phyloP scores from a whole-genome alignment of 2,797 vertebrate genomes.

The Crypturellus tataupa region DNA sequence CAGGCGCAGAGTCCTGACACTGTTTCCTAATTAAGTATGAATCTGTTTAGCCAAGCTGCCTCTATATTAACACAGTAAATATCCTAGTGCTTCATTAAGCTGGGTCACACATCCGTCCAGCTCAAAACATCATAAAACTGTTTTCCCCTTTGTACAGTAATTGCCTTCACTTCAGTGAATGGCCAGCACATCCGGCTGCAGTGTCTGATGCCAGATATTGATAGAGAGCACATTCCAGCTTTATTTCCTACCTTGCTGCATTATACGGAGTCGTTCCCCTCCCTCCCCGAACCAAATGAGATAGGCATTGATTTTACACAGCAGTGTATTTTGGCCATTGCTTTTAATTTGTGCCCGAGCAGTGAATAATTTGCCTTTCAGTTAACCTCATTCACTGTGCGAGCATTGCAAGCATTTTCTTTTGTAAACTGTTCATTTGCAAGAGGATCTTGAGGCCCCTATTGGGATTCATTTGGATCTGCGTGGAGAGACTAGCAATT shows the following conservation, averaged over 20 bases:
- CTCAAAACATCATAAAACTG: slow-evolving; percentile 6
- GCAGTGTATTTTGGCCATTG: not conserved
- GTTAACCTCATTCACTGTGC: slow-evolving; percentile 39
- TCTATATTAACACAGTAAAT: slow-evolving; percentile 46
- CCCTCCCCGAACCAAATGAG: not conserved
- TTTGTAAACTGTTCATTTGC: slow-evolving; percentile 30
- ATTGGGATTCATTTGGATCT: slow-evolving; percentile 41
- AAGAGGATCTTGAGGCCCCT: slow-evolving; percentile 42
- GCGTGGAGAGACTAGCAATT: not conserved
- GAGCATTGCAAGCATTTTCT: slow-evolving; percentile 22
- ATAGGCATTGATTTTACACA: not conserved
- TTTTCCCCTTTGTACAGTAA: not conserved
- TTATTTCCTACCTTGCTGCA: not conserved
- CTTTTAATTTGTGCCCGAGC: slow-evolving; percentile 13
- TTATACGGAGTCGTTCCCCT: not conserved
- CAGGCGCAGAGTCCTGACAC: not conserved
- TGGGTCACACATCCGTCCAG: not conserved
- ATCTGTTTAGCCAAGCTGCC: slow-evolving; percentile 41
- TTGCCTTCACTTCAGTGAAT: slow-evolving; percentile 9
- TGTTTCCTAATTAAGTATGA: slow-evolving; percentile 17
- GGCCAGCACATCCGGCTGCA: not conserved
- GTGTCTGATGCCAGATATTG: not conserved
- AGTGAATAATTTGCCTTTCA: slow-evolving; percentile 38
- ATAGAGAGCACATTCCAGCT: not conserved
- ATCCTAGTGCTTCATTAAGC: slow-evolving; percentile 17